Percentiles rank a stretch among this genome's conserved stretches.
Conservation (phyloP, 2,888 invertebrate genomes). For the Meiosimyza platycephala region DNA sequence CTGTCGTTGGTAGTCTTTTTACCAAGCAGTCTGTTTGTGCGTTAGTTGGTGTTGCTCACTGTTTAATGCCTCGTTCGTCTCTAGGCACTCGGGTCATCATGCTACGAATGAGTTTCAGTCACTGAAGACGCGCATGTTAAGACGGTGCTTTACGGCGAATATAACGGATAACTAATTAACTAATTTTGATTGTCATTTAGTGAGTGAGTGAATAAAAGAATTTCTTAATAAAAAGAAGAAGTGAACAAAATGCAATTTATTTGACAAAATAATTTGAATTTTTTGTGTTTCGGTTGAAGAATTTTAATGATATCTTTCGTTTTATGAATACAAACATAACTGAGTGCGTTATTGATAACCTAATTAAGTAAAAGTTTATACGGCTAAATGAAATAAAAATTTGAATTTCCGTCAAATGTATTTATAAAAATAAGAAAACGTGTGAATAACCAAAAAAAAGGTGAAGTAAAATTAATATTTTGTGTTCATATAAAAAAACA, state of each 20-base stretch:
- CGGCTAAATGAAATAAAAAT: too few relatives aligned
- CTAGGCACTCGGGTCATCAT: conserved; percentile 23
- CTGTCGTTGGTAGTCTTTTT: neutral
- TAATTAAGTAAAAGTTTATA: too few relatives aligned
- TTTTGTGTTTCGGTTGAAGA: neutral
- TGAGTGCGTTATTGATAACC: too few relatives aligned
- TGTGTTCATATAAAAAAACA: too few relatives aligned
- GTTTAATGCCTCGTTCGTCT: conserved; percentile 25
- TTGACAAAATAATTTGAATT: neutral
- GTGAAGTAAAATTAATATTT: neutral
- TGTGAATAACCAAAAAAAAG: conserved; percentile 13
- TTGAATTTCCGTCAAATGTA: neutral
- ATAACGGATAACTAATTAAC: conserved; percentile 47
- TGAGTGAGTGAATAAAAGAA: conserved; percentile 11
- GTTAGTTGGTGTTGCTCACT: conserved; percentile 22
- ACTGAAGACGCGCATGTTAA: conserved; percentile 55
- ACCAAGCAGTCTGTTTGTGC: conserved; percentile 15
- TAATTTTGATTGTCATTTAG: conserved; percentile 8
- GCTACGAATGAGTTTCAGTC: conserved; percentile 51
- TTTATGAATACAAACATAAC: too few relatives aligned
- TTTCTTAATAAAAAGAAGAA: neutral
- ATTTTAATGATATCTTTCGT: neutral
- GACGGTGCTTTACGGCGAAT: conserved; percentile 48
- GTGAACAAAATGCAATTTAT: neutral
- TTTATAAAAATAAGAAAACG: conserved; percentile 11